phyloP scores from a whole-genome alignment of 1,140 invertebrate genomes.

The Cecropterus lyciades region DNA sequence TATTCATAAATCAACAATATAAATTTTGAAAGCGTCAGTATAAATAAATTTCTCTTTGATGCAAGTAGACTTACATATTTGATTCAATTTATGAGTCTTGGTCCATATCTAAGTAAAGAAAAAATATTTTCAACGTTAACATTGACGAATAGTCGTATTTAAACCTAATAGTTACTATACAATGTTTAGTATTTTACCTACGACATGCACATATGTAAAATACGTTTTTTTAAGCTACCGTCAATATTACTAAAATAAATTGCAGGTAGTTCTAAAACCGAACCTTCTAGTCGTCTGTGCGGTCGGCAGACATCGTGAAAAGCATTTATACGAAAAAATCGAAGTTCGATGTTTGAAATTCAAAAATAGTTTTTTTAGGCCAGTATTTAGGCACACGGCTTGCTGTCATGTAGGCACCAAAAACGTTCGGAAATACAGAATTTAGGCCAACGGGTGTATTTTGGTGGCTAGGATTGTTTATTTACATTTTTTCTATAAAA shows the following conservation, averaged over 20 bases:
- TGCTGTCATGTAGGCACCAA: constrained; percentile 32
- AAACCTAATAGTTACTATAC: background rate
- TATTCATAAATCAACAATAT: too few species aligned
- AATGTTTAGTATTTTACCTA: background rate
- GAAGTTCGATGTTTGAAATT: constrained; percentile 25
- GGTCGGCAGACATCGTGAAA: constrained; percentile 23
- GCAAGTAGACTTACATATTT: too few species aligned
- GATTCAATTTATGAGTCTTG: too few species aligned
- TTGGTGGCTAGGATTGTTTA: constrained; percentile 20
- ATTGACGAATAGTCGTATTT: too few species aligned
- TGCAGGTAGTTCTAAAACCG: constrained; percentile 15
- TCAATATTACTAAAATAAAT: constrained; percentile 25
- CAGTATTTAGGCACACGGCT: constrained; percentile 16
- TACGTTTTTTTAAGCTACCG: constrained; percentile 5
- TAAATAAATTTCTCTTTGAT: too few species aligned
- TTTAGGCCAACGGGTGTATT: constrained; percentile 26
- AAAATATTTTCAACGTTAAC: too few species aligned
- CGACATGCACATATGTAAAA: too few species aligned
- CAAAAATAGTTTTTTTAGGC: constrained; percentile 32
- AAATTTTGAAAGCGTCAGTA: too few species aligned
- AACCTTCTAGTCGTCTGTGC: constrained; percentile 16
- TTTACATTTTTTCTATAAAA: constrained; percentile 29
- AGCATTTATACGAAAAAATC: constrained; percentile 30
- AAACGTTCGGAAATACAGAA: constrained; percentile 22
- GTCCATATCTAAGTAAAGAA: too few species aligned